Conservation (phyloP, 2,888 invertebrate genomes). For the Xanthorhoe designata region DNA sequence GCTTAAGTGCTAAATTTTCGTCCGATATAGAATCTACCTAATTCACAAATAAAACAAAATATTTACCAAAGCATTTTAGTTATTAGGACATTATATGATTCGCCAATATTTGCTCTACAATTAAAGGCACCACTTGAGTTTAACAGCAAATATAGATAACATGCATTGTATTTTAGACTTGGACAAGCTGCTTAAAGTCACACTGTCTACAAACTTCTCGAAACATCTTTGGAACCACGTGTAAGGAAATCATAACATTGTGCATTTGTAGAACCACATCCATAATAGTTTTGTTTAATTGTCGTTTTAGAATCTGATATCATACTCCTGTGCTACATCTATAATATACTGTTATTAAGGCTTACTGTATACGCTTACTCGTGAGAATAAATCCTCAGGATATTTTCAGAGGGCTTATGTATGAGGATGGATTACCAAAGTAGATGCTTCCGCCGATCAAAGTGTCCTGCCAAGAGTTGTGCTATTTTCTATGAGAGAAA, state of each 20-base stretch:
- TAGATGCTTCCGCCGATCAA: background rate
- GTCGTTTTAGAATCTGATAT: background rate
- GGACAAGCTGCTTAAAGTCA: background rate
- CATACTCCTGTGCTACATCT: background rate
- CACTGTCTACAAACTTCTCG: background rate
- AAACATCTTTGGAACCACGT: background rate
- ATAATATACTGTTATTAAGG: too few relatives aligned
- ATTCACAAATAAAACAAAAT: slow-evolving; percentile 25
- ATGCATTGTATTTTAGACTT: slow-evolving; percentile 5
- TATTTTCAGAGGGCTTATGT: background rate
- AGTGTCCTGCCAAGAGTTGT: background rate
- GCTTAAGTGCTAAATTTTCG: background rate
- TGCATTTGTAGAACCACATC: background rate
- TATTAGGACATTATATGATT: slow-evolving; percentile 26
- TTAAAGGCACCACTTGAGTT: slow-evolving; percentile 24
- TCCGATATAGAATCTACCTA: slow-evolving; percentile 7
- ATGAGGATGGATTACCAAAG: background rate
- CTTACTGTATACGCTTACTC: too few relatives aligned
- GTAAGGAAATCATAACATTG: background rate
- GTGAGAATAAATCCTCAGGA: background rate
- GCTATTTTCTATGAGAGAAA: slow-evolving; percentile 15
- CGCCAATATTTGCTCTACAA: slow-evolving; percentile 27
- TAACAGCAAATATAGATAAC: slow-evolving; percentile 24
- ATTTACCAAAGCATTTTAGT: slow-evolving; percentile 23
- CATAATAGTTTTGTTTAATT: background rate